phyloP scores from a whole-genome alignment of 2,888 invertebrate species.

The Cephus pulcher region DNA sequence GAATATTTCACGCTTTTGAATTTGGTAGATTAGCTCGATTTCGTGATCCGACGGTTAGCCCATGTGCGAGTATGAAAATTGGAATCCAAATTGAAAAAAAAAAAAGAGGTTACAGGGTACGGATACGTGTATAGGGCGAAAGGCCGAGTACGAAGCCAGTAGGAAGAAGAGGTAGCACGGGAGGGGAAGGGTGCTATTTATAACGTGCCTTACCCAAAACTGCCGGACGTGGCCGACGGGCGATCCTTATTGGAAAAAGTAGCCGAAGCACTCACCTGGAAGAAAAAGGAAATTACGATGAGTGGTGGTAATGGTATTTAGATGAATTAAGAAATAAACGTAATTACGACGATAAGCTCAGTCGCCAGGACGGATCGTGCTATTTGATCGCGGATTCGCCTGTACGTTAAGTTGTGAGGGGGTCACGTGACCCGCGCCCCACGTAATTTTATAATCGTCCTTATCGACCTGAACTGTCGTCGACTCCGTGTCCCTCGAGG shows the following conservation, averaged over 20 bases:
- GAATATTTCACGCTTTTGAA: background rate
- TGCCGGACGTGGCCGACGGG: background rate
- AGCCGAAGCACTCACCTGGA: constrained; percentile 36
- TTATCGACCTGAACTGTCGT: background rate
- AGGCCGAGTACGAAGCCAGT: background rate
- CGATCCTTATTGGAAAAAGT: background rate
- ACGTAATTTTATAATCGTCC: background rate
- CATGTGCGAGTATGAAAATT: background rate
- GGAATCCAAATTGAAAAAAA: background rate
- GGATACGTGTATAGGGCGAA: no score
- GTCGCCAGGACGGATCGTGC: background rate
- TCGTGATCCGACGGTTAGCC: background rate
- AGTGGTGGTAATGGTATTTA: background rate
- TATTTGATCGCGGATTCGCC: background rate
- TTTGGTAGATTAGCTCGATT: background rate
- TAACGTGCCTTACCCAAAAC: background rate
- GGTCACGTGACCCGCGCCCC: background rate
- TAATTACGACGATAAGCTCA: background rate
- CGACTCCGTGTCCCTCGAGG: background rate
- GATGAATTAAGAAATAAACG: background rate
- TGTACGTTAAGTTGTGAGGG: background rate
- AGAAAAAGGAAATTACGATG: constrained; percentile 30
- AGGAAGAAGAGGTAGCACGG: background rate
- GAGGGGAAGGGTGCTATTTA: background rate
- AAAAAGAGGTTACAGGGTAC: no score